phyloP scores from a whole-genome alignment of 2,888 invertebrate genomes.

The Caenorhabditis drosophilae region DNA sequence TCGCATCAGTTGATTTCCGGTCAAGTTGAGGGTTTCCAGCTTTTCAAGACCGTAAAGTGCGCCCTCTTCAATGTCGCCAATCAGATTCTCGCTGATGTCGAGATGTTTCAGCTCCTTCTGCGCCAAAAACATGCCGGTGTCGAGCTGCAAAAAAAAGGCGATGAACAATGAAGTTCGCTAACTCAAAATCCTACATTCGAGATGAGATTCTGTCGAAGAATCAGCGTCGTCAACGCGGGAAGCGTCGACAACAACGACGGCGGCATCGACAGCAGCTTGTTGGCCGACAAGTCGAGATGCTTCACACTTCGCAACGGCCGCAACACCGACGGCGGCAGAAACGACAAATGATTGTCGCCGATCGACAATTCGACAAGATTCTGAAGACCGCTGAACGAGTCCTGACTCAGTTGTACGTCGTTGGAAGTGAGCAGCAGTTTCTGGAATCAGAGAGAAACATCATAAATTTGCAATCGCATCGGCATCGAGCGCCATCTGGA shows the following conservation, averaged over 20 bases:
- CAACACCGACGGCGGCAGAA: slow-evolving; percentile 47
- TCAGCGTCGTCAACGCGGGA: slow-evolving; percentile 21
- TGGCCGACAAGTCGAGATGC: slow-evolving; percentile 36
- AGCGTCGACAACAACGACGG: slow-evolving; percentile 35
- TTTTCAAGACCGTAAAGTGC: slow-evolving; percentile 42
- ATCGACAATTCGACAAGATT: slow-evolving; percentile 31
- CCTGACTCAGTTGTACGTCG: slow-evolving; percentile 42
- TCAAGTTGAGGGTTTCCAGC: slow-evolving; percentile 39
- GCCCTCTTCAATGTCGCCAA: slow-evolving; percentile 50
- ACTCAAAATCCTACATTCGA: too few relatives aligned
- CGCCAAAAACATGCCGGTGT: slow-evolving; percentile 49
- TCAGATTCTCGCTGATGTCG: slow-evolving; percentile 44
- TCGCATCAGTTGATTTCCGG: slow-evolving; percentile 43
- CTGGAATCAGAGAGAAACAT: too few relatives aligned
- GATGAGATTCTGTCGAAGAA: slow-evolving; percentile 34
- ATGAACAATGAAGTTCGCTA: too few relatives aligned
- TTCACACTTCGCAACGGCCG: slow-evolving; percentile 22
- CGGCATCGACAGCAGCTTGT: slow-evolving; percentile 46
- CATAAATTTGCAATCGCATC: too few relatives aligned
- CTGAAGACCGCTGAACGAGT: slow-evolving; percentile 39
- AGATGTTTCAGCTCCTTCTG: slow-evolving; percentile 33
- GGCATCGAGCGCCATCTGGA: too few relatives aligned
- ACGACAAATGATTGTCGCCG: slow-evolving; percentile 38
- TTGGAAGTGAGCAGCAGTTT: slow-evolving; percentile 39
- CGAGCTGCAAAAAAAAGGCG: slow-evolving; percentile 39